These are phyloP conservation scores for Bradypodion ventrale DNA, from an alignment of 2,797 vertebrate species.

Conservation along the genomic window DNA sequence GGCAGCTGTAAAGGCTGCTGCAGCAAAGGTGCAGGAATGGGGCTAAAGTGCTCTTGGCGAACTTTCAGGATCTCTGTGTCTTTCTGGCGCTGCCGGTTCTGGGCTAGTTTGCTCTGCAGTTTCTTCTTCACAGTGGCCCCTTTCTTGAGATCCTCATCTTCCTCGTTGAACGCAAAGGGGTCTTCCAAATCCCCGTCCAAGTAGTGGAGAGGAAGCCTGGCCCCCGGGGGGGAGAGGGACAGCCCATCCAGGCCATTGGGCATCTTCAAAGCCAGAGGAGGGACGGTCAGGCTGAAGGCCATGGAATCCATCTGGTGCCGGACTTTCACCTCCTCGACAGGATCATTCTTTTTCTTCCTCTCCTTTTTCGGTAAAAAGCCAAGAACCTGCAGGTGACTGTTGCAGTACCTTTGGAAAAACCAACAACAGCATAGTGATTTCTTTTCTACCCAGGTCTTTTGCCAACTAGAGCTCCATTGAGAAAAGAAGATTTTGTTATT, in stretches of 20 bases:
- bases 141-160: slow-evolving; percentile 89
- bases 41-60: slow-evolving; percentile 95
- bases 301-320: slow-evolving; percentile 93
- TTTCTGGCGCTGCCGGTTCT: slow-evolving; percentile 87
- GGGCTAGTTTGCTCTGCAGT: slow-evolving; percentile 89
- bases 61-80: slow-evolving; percentile 87
- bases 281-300: slow-evolving; percentile 95
- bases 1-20: slow-evolving; percentile 73
- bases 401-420: slow-evolving; percentile 91
- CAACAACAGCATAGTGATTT: slow-evolving; percentile 37
- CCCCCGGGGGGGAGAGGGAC: slow-evolving; percentile 91
- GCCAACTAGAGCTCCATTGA: slow-evolving; percentile 18
- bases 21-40: slow-evolving; percentile 83
- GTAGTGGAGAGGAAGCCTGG: slow-evolving; percentile 87
- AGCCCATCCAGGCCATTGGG: slow-evolving; percentile 93
- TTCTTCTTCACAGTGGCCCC: slow-evolving; percentile 89
- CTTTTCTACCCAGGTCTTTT: not conserved
- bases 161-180: slow-evolving; percentile 96
- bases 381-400: slow-evolving; percentile 98
- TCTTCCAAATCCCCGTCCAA: slow-evolving; percentile 91
- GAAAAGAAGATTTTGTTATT: not conserved
- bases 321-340: slow-evolving; percentile 91
- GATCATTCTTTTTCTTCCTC: slow-evolving; percentile 98
- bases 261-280: slow-evolving; percentile 91
- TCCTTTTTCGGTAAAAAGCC: slow-evolving; percentile 99